These are phyloP conservation scores for Archips crataeganus DNA, from an alignment of 2,888 invertebrate species.

Conservation along the genomic window DNA sequence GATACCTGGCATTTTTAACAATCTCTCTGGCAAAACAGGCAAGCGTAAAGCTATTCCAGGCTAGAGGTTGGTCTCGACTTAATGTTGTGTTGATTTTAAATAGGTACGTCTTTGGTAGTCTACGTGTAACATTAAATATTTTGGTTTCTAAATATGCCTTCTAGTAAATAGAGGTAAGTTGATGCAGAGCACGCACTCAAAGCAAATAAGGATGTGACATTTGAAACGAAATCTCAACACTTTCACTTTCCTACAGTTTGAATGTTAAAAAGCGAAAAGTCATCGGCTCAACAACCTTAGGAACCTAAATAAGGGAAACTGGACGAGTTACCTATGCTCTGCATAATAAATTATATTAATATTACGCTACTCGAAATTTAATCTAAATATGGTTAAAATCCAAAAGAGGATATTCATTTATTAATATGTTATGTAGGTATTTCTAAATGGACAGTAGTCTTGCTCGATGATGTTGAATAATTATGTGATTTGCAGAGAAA, in stretches of 20 bases:
- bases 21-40: too few species aligned
- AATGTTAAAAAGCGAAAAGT: slow-evolving; percentile 44
- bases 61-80: too few species aligned
- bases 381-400: too few species aligned
- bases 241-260: slow-evolving; percentile 40
- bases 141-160: neutral
- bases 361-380: neutral
- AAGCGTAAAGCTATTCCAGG: too few species aligned
- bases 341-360: neutral
- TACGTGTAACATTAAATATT: neutral
- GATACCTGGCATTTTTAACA: too few species aligned
- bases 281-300: slow-evolving; percentile 4
- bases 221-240: slow-evolving; percentile 36
- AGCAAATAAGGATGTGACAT: slow-evolving; percentile 35
- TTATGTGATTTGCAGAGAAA: neutral
- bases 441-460: neutral
- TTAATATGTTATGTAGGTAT: neutral
- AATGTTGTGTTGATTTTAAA: too few species aligned
- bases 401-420: neutral
- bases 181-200: slow-evolving; percentile 28
- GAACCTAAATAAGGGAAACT: slow-evolving; percentile 12
- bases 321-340: neutral
- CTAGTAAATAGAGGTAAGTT: neutral
- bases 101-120: neutral
- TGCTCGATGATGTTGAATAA: neutral